These are phyloP conservation scores for Ailurus styani DNA, from an alignment of 2,113 vertebrate species.

Conservation along the genomic window DNA sequence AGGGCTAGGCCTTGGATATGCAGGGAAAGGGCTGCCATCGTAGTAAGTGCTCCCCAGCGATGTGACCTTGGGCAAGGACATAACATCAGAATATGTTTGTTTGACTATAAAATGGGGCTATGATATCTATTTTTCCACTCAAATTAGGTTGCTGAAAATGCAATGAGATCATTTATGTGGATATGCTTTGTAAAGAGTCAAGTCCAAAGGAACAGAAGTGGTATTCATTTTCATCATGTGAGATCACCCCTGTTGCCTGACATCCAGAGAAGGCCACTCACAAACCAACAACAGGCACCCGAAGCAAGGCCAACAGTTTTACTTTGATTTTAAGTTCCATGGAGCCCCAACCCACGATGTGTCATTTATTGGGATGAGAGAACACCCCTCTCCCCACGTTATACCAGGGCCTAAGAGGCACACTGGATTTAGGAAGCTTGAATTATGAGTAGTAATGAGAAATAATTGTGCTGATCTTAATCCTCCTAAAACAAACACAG, in stretches of 20 bases:
- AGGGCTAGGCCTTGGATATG: not conserved
- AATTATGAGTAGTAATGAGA: not conserved
- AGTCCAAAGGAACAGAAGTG: accelerated
- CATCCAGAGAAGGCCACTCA: not conserved
- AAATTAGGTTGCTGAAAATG: not conserved
- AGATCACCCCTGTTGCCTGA: not conserved
- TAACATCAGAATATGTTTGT: not conserved
- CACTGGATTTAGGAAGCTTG: not conserved
- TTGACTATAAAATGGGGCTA: not conserved
- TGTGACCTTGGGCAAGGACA: not conserved
- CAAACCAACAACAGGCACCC: not conserved
- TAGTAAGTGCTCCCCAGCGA: not conserved
- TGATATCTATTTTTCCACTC: not conserved
- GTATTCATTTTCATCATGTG: not conserved
- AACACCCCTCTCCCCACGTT: not conserved
- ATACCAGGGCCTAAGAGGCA: not conserved
- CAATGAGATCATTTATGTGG: not conserved
- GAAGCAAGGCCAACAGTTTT: not conserved
- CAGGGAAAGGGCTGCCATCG: not conserved
- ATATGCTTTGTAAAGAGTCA: not conserved
- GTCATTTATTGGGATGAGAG: not conserved
- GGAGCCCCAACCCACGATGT: not conserved
- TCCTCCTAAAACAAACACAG: not conserved
- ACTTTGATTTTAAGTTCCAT: not conserved
- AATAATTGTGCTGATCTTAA: not conserved